phyloP scores from a whole-genome alignment of 2,888 invertebrate species.

The Papilio protenor region DNA sequence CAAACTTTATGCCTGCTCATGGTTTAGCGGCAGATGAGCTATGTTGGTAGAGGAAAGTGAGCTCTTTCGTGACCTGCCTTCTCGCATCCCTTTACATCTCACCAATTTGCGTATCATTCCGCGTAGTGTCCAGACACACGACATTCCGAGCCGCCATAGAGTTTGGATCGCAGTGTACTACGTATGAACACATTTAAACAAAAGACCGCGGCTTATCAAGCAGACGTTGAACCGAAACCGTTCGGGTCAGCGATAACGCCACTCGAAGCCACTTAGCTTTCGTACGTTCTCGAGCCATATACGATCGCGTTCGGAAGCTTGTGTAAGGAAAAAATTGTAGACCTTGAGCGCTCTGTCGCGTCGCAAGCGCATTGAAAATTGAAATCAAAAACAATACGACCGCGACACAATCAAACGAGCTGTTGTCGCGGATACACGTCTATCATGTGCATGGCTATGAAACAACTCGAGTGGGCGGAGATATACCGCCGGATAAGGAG shows the following conservation, averaged over 20 bases:
- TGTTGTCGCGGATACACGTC: constrained; percentile 48
- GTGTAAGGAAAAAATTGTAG: constrained; percentile 59
- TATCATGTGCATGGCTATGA: constrained; percentile 75
- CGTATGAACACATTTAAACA: constrained; percentile 17
- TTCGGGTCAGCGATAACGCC: constrained; percentile 61
- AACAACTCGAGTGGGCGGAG: constrained; percentile 75
- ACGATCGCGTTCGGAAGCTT: constrained; percentile 58
- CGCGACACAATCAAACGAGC: constrained; percentile 55
- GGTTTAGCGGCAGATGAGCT: background rate
- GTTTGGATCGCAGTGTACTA: background rate
- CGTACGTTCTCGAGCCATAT: constrained; percentile 55
- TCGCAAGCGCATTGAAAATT: constrained; percentile 60
- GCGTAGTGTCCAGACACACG: too few relatives aligned
- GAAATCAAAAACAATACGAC: constrained; percentile 46
- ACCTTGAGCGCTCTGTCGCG: constrained; percentile 60
- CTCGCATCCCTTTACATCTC: background rate
- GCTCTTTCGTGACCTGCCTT: background rate
- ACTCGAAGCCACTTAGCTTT: constrained; percentile 52
- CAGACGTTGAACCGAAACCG: constrained; percentile 47
- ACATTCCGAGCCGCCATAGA: background rate
- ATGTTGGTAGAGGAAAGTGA: background rate
- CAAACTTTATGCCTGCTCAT: background rate
- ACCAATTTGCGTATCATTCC: background rate
- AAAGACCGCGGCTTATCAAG: constrained; percentile 31
- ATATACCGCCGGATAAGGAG: constrained; percentile 68